Base-by-base conservation (phyloP, 2,113 vertebrate species). In the Suncus etruscus region DNA sequence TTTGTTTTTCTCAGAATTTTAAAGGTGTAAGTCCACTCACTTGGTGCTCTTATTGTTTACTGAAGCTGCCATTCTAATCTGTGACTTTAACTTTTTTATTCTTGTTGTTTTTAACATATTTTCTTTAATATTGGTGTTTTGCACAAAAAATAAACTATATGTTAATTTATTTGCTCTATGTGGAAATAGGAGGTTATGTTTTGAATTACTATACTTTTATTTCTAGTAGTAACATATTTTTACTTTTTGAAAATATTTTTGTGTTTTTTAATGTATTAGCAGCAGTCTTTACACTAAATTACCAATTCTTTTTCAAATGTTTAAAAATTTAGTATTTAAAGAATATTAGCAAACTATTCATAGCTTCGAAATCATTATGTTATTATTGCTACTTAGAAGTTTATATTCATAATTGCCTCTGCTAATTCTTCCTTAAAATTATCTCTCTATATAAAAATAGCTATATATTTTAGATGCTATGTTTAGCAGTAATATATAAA, bases 191-290 rank as follows among this genome's bases (percentile, higher is more conserved):
- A 39, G 39, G 39, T 39, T 39, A 39, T 39, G 39, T 22, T 84
- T 47, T 68, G 10, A 69, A n/a, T 68, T n/a, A 72, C 54, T 47
- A 50, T 31, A 81, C 22, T 93, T 89, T 73, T 73, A 79, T 58
- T 68, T 39, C 39, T 68, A 47, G 47, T 32, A 29, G 50, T 27
- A 72, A 74, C 16, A 70, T 63, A 50, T 50, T 86, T 22, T 54
- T 68, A 11, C 58, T 90, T 83, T 58, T 39, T 39, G 39, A 61
- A 70, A 10, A 27, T 61, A 48, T 61, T 29, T 47, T 77, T 68
- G 61, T 18, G 24, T 86, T 61, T 63, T 61, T 69, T 86, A 39
- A 4, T 31, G 63, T 85, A 77, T 85, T 27, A 66, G 51, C n/a
- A 32, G 50, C 31, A 20, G 10, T 2, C 18, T 20, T 70, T 81